These are phyloP conservation scores for Plebejus anna DNA, from an alignment of 2,888 invertebrate species.

Conservation along the genomic window DNA sequence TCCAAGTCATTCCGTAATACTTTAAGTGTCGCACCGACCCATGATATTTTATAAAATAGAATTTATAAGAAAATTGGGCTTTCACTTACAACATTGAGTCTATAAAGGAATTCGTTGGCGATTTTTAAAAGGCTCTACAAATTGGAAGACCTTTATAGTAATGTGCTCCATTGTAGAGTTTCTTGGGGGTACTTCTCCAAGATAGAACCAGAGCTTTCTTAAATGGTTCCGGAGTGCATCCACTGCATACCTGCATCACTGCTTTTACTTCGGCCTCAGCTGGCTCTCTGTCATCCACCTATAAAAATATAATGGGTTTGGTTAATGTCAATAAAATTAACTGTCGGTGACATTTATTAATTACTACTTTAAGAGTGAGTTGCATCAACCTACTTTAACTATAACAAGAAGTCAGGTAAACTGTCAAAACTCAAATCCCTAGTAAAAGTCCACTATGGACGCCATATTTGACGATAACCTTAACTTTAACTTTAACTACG, in stretches of 20 bases:
- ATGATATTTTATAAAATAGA: conserved; percentile 27
- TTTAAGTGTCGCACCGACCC: conserved; percentile 12
- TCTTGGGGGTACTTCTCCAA: conserved; percentile 87
- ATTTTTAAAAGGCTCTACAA: conserved; percentile 80
- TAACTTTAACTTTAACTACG: no score
- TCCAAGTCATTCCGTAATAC: conserved; percentile 4
- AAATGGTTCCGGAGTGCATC: conserved; percentile 88
- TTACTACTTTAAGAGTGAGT: no score
- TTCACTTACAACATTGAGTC: conserved; percentile 13
- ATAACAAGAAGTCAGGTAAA: no score
- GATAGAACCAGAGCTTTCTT: conserved; percentile 88
- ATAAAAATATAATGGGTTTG: conserved; percentile 45
- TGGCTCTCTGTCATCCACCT: conserved; percentile 87
- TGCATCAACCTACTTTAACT: no score
- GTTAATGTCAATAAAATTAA: conserved; percentile 35
- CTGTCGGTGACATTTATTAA: conserved; percentile 40
- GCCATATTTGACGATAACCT: no score
- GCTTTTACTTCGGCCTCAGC: conserved; percentile 91
- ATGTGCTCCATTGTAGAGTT: conserved; percentile 85
- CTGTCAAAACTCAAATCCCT: no score
- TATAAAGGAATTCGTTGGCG: not conserved
- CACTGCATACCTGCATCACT: conserved; percentile 88
- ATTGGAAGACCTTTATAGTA: conserved; percentile 83
- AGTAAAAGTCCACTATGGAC: no score
- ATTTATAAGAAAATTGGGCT: conserved; percentile 32